Percentiles rank a stretch among this genome's conserved stretches.
These are phyloP conservation scores for Oligia fasciuncula DNA, from an alignment of 2,888 invertebrate species.

Conservation along the genomic window DNA sequence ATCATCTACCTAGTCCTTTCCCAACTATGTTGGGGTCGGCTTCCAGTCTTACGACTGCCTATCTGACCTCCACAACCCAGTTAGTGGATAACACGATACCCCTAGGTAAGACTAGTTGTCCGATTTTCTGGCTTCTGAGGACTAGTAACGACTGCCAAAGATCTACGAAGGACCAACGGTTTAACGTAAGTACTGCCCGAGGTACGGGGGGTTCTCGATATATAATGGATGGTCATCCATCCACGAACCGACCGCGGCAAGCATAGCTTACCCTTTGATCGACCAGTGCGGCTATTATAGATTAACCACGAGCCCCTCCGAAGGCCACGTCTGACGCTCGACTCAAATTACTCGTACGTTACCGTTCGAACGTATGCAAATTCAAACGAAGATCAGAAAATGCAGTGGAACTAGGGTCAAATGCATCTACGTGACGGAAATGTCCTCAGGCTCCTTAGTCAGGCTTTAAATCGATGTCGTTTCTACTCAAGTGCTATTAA, in stretches of 20 bases:
- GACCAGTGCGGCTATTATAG: background rate
- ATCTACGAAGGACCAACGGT: background rate
- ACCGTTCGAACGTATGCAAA: background rate
- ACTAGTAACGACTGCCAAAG: background rate
- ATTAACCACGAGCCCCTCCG: background rate
- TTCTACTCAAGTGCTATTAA: constrained; percentile 21
- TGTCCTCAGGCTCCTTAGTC: background rate
- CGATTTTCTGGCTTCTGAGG: background rate
- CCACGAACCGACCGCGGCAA: background rate
- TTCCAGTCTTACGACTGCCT: background rate
- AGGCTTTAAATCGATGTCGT: constrained; percentile 2
- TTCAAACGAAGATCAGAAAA: constrained; percentile 9
- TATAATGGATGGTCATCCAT: too few relatives aligned
- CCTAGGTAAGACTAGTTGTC: background rate
- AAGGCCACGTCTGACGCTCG: constrained; percentile 5
- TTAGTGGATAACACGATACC: background rate
- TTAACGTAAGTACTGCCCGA: background rate
- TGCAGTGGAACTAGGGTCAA: background rate
- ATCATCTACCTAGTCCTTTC: background rate
- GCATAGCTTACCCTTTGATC: background rate
- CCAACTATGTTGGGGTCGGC: background rate
- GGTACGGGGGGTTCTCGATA: too few relatives aligned
- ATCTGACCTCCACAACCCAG: background rate
- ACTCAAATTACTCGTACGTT: constrained; percentile 6
- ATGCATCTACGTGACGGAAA: background rate